Evolutionary conservation across 1,140 invertebrate genomes (phyloP), one percentile per base, ranked within the genome.

Genomic region (Drosophila sp.): DNA sequence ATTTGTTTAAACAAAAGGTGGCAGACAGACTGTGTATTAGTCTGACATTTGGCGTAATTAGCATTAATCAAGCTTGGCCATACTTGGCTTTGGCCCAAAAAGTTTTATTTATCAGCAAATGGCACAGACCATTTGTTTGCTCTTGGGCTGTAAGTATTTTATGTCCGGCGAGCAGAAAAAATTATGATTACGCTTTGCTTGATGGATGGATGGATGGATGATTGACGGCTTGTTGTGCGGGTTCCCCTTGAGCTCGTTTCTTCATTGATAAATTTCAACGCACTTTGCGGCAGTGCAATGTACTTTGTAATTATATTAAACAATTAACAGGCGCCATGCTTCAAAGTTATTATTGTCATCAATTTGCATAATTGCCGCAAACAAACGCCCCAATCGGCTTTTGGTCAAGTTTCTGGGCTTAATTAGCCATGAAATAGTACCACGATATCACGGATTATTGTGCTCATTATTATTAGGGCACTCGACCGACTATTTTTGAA

Each of bases 181-280:
- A 64, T 57, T 72, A 71, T 67, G 72, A 78, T 69, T 75, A 74
- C 67, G 61, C 51, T 45, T 32, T 13, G 36, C 11, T 62, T 62
- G 34, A 54, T 61, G 51, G 29, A 27, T 27, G 51, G 34, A 54
- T 61, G 51, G 29, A 27, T 27, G 51, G 21, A 25, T 76, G 69
- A 70, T 59, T 54, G 72, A 64, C 61, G 80, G 64, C 69, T 76
- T 50, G 40, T 56, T 56, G 40, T 54, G 57, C 53, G 34, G 53
- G 27, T 72, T 82, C 14, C 46, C 80, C 80, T 84, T 83, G 80
- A 84, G 81, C 80, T 84, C 80, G 77, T 84, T 83, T 80, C 73
- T 27, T 59, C 45, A 80, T 83, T 80, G 69, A 84, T 83, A 62
- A 59, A 80, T 73, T 71, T 61, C 48, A 54, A 54, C 70, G 70